A percentile compares a stretch with the other conserved stretches of the same genome.
phyloP scores from a whole-genome alignment of 2,113 vertebrate genomes.

The Coracopsis vasa region DNA sequence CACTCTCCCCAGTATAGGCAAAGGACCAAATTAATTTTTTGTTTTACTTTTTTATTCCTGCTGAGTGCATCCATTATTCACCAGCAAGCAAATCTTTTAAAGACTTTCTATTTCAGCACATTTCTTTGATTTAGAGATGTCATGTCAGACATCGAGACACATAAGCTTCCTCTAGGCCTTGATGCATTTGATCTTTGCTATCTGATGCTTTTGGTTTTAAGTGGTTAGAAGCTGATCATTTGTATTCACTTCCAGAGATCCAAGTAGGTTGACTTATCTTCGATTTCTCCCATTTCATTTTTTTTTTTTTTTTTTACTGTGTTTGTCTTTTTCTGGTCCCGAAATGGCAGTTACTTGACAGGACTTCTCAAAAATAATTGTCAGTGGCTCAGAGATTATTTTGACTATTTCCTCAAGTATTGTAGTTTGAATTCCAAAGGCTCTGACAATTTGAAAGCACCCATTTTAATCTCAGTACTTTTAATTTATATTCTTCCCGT shows the following conservation, averaged over 20 bases:
- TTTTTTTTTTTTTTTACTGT: background rate
- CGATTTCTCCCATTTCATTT: background rate
- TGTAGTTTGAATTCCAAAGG: background rate
- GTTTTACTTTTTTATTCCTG: background rate
- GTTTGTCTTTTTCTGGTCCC: background rate
- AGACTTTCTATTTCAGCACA: background rate
- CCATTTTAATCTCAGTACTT: background rate
- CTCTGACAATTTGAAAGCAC: background rate
- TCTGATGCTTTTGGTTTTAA: background rate
- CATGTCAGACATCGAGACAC: background rate
- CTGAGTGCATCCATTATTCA: background rate
- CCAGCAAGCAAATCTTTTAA: background rate
- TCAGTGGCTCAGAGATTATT: background rate
- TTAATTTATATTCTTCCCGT: background rate
- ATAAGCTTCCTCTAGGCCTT: background rate
- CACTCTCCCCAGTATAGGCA: accelerated
- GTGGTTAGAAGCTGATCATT: background rate
- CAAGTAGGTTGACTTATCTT: background rate
- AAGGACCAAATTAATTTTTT: background rate
- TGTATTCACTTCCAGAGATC: background rate
- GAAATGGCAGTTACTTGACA: background rate
- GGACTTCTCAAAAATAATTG: background rate
- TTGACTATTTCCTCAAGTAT: background rate
- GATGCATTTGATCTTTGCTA: background rate
- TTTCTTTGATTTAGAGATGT: background rate